Evolutionary conservation across 2,113 vertebrate species (phyloP), one percentile per base, ranked within the genome.

Genomic region (Poicephalus gulielmi): DNA sequence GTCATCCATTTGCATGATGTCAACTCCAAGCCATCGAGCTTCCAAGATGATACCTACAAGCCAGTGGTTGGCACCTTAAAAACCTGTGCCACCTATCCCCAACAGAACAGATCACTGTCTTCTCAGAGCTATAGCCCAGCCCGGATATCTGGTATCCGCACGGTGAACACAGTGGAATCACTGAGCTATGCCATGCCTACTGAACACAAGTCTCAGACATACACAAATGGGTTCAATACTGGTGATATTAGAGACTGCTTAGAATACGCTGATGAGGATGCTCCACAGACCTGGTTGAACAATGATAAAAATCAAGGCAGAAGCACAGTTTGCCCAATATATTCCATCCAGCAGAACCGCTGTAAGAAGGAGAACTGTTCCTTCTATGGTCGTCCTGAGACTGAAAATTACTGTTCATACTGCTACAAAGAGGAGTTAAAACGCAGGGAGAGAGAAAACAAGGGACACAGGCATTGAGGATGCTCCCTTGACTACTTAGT

Each of bases 371-470:
- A 99, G 94, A 99, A 99, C 98, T 99, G 99, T 95, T 99, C 99
- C 94, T 99, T 99, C 97, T 99, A 99, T 47, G 99, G 99, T 28
- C 98, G 99, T 84, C 98, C 99, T 0, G 99, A 99, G 98, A 99
- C 99, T 52, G 99, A 99, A 93, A 99, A 99, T 98, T 99, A 98
- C 97, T 99, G 99, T 95, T 99, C 99, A 55, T 99, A 99, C 98
- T 99, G 99, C 98, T 99, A 99, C 98, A 99, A 98, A 90, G 99
- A 99, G 97, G 99, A 99, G 98, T 93, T 99, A 77, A 99, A 99
- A 92, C 99, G 99, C 96, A 99, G 99, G 97, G 99, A 99, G 97
- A 98, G 98, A 69, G 98, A 99, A 95, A 97, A 95, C 93, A 99
- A 98, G 88, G 98, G 97, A 57, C 98, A 98, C 78, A 97, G 98